Percentiles rank a stretch among this genome's conserved stretches.
These are phyloP conservation scores for Axea sp. DNA, from an alignment of 2,888 invertebrate species.

Conservation along the genomic window DNA sequence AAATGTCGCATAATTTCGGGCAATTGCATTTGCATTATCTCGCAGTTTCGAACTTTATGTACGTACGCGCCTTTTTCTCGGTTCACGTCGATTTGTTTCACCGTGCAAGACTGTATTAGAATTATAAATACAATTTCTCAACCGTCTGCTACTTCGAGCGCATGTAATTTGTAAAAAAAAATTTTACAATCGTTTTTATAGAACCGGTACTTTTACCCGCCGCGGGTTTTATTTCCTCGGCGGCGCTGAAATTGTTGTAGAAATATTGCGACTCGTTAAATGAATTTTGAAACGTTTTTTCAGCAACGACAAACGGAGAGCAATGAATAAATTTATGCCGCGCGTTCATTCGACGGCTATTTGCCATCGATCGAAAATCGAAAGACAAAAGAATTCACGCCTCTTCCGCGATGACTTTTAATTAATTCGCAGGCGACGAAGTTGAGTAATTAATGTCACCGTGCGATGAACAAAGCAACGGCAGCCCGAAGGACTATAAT, in stretches of 20 bases:
- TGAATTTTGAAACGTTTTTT: background rate
- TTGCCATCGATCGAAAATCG: too few relatives aligned
- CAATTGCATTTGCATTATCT: constrained; percentile 23
- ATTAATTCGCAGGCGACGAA: constrained; percentile 27
- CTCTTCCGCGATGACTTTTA: background rate
- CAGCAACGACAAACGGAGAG: too few relatives aligned
- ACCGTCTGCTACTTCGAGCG: constrained; percentile 2
- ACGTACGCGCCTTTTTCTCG: background rate
- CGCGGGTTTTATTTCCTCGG: constrained; percentile 5
- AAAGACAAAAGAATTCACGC: too few relatives aligned
- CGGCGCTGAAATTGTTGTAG: background rate
- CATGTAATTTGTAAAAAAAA: background rate
- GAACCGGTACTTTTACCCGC: constrained; percentile 15
- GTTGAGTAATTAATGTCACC: constrained; percentile 41
- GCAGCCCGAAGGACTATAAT: constrained; percentile 38
- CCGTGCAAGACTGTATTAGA: constrained; percentile 2
- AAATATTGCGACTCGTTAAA: background rate
- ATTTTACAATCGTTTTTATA: constrained; percentile 23
- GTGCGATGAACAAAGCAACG: constrained; percentile 40
- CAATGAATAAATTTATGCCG: too few relatives aligned
- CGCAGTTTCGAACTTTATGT: constrained; percentile 9
- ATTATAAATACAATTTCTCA: constrained; percentile 12
- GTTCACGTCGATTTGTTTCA: background rate
- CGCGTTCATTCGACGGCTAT: too few relatives aligned
- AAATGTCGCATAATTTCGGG: constrained; percentile 23